Evolutionary conservation across 2,888 invertebrate species (phyloP).

Genomic region (Macrophya alboannulata): DNA sequence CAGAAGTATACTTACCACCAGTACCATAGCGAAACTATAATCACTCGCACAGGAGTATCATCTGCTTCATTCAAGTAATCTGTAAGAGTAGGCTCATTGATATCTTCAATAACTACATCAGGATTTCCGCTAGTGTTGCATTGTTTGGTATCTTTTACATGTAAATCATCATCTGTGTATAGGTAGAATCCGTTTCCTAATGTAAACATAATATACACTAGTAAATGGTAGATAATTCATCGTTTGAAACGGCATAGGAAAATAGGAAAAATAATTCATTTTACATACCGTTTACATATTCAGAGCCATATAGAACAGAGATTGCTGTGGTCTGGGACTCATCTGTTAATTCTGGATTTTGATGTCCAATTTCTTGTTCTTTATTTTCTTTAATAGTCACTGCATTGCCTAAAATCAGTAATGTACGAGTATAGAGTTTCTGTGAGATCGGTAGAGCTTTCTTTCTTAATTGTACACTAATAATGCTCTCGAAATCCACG

Average conservation of each 20-base stretch:
- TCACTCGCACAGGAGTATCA: slow-evolving; percentile 86
- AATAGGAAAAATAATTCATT: slow-evolving; percentile 7
- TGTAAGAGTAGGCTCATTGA: slow-evolving; percentile 60
- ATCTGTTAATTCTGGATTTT: slow-evolving; percentile 62
- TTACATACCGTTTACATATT: slow-evolving; percentile 85
- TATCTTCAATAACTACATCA: slow-evolving; percentile 56
- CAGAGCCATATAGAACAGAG: slow-evolving; percentile 88
- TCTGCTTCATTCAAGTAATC: slow-evolving; percentile 78
- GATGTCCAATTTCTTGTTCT: slow-evolving; percentile 48
- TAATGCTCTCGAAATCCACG: background rate
- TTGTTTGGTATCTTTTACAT: slow-evolving; percentile 80
- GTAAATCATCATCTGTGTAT: slow-evolving; percentile 83
- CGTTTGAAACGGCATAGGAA: slow-evolving; percentile 6
- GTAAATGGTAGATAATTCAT: slow-evolving; percentile 58
- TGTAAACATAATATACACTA: slow-evolving; percentile 55
- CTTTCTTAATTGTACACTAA: background rate
- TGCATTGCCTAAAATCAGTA: slow-evolving; percentile 62
- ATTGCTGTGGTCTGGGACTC: slow-evolving; percentile 84
- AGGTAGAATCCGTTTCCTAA: slow-evolving; percentile 90
- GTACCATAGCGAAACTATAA: slow-evolving; percentile 89
- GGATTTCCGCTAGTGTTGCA: slow-evolving; percentile 72
- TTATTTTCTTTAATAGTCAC: slow-evolving; percentile 53
- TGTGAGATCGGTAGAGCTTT: background rate
- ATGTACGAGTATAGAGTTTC: slow-evolving; percentile 55
- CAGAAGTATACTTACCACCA: slow-evolving; percentile 84